phyloP scores from a whole-genome alignment of 2,888 invertebrate genomes.

The Erebia aethiops region DNA sequence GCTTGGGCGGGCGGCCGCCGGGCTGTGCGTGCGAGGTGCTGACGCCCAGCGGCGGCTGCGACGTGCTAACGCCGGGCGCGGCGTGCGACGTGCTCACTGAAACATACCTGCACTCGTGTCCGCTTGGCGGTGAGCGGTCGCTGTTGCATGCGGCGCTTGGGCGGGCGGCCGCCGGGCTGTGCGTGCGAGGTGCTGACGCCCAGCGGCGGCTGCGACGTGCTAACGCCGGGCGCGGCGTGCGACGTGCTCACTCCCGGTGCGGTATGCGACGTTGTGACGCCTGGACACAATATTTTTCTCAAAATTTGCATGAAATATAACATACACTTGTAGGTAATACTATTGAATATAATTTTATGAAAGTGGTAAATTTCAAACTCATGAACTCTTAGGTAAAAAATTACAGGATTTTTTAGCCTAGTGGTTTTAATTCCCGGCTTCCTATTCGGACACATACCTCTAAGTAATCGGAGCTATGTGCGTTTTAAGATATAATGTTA shows the following conservation, averaged over 20 bases:
- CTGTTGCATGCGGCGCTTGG: conserved; percentile 68
- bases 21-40: conserved; percentile 65
- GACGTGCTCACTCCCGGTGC: conserved; percentile 58
- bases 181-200: conserved; percentile 59
- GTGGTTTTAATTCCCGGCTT: no score
- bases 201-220: conserved; percentile 44
- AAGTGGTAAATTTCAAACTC: no score
- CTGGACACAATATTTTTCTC: conserved; percentile 43
- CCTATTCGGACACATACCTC: no score
- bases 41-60: conserved; percentile 58
- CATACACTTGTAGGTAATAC: no score
- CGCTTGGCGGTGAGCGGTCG: conserved; percentile 78
- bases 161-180: conserved; percentile 66
- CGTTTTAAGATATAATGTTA: no score
- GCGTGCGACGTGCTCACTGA: conserved; percentile 52
- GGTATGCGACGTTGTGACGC: conserved; percentile 57
- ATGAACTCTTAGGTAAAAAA: no score
- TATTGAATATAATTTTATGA: no score
- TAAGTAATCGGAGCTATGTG: no score
- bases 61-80: conserved; percentile 53
- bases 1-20: conserved; percentile 67
- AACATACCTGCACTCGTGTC: conserved; percentile 77
- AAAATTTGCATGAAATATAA: not conserved
- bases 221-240: conserved; percentile 50
- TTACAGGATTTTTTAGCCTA: no score